Evolutionary conservation across 1,140 invertebrate species (phyloP), one percentile per base, ranked within the genome.

Genomic region (Drosophila orosa): DNA sequence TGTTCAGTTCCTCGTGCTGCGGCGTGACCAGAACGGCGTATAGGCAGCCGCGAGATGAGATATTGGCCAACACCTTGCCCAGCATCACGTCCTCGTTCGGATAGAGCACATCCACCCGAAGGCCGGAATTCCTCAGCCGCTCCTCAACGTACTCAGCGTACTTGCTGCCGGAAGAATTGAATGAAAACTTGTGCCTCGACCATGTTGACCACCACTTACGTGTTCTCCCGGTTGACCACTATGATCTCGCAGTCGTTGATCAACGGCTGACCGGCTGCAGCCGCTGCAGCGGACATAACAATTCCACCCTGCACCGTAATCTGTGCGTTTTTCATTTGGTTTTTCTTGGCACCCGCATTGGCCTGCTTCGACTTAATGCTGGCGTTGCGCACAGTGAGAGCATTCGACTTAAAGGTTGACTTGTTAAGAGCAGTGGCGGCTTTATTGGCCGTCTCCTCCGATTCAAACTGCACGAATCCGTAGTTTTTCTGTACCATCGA

Each of bases 121-220:
- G 93, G 5, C 96, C 96, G 13, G 96, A 84, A 19, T 95, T 94
- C 89, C 97, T 97, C 45, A 99, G 91, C n/a, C 96, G 94, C 13
- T 94, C 92, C 92, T 98, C 97, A 62, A 98, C 96, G 74, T 95
- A 95, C 92, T 98, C 97, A 1, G 97, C 98, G 92, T 98, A 99
- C 77, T 96, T 95, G 56, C 97, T 97, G 55, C 13, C 33, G 1
- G 25, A 13, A 4, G 5, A 40, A 12, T 13, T 40, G 2, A 47
- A 35, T 58, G 44, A 59, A 63, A 9, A 10, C 0, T 9, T 5
- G 3, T 2, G 5, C 19, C n/a, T n/a, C n/a, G 0, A 13, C 42
- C 3, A 5, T 10, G 15, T 3, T 7, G 5, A 8, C 0, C n/a
- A 13, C 1, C 40, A 86, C 94, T 95, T 93, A 97, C 96, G 96